Percentiles rank a stretch among this genome's conserved stretches.
These are phyloP conservation scores for Acanthornis magna DNA, from an alignment of 2,797 vertebrate species.

Conservation along the genomic window DNA sequence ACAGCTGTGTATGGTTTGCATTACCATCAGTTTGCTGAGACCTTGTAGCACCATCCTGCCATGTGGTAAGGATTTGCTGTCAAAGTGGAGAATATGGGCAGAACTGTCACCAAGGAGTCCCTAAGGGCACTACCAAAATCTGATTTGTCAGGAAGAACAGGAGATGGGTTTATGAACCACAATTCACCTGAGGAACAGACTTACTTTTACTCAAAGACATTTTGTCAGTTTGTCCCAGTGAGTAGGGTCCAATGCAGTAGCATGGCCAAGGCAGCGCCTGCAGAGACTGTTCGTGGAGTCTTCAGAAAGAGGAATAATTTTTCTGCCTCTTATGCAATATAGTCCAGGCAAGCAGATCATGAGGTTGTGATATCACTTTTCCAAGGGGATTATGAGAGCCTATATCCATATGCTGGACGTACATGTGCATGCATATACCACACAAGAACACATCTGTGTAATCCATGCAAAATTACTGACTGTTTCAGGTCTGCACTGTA, in stretches of 20 bases:
- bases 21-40: background rate
- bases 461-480: background rate
- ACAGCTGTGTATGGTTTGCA: background rate
- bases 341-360: background rate
- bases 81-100: background rate
- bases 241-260: background rate
- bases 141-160: background rate
- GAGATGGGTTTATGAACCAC: background rate
- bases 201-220: background rate
- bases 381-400: background rate
- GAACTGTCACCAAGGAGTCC: background rate
- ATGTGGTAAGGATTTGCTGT: background rate
- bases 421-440: fast-evolving
- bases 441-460: background rate
- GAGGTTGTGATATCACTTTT: background rate
- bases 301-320: background rate
- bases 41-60: background rate
- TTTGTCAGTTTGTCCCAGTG: background rate
- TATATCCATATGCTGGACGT: background rate
- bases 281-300: background rate
- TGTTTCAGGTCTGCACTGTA: background rate
- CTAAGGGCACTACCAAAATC: background rate
- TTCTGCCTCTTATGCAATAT: background rate
- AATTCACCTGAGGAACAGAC: background rate
- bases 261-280: background rate